Percentiles rank a stretch among this genome's conserved stretches.
These are phyloP conservation scores for Hesperophylax magnus DNA, from an alignment of 1,140 invertebrate species.

Conservation along the genomic window DNA sequence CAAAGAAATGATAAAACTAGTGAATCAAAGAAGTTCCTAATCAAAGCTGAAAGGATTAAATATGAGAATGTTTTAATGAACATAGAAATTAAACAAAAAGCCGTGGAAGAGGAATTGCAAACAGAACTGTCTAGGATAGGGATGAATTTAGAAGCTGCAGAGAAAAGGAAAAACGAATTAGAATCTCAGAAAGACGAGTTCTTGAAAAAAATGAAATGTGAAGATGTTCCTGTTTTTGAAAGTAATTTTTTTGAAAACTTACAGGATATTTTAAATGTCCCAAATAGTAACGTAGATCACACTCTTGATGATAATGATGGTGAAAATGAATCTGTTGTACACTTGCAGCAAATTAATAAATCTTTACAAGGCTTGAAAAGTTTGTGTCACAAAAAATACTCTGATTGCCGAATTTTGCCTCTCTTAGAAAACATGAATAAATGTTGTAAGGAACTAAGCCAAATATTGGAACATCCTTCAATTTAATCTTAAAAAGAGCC, in stretches of 20 bases:
- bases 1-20: slow-evolving; percentile 10
- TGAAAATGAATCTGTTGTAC: slow-evolving; percentile 32
- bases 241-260: slow-evolving; percentile 53
- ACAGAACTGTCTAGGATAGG: slow-evolving; percentile 44
- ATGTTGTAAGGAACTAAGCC: slow-evolving; percentile 18
- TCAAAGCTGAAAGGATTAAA: slow-evolving; percentile 34
- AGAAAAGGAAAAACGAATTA: slow-evolving; percentile 49
- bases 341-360: slow-evolving; percentile 37
- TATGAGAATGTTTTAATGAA: slow-evolving; percentile 35
- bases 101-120: slow-evolving; percentile 44
- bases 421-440: slow-evolving; percentile 45
- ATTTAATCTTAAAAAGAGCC: background rate
- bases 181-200: slow-evolving; percentile 45
- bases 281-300: background rate
- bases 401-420: background rate
- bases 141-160: slow-evolving; percentile 42
- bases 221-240: slow-evolving; percentile 38
- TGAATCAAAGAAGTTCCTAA: slow-evolving; percentile 6
- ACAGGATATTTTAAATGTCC: slow-evolving; percentile 47
- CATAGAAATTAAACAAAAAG: slow-evolving; percentile 45
- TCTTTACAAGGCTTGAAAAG: slow-evolving; percentile 40
- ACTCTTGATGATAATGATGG: background rate
- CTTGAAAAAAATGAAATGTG: slow-evolving; percentile 40
- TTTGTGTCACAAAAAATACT: slow-evolving; percentile 18
- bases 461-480: slow-evolving; percentile 17